Conservation (phyloP, 2,888 invertebrate species). For the Sphaerophoria rueppellii region DNA sequence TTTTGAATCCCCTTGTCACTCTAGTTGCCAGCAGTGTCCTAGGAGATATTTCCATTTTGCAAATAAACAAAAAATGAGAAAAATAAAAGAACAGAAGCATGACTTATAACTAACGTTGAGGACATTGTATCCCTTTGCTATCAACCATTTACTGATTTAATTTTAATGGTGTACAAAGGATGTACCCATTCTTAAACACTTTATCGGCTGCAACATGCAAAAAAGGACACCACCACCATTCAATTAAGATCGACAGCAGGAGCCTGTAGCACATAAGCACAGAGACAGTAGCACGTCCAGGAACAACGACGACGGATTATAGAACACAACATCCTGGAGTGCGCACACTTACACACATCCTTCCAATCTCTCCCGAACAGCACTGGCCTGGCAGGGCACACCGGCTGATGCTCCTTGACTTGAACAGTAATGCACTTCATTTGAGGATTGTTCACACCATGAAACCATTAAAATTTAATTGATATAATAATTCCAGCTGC, state of each 20-base stretch:
- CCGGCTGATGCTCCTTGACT: conserved; percentile 34
- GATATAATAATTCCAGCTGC: conserved; percentile 71
- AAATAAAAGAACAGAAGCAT: conserved; percentile 13
- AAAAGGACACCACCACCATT: conserved; percentile 52
- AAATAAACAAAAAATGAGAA: background rate
- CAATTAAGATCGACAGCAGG: conserved; percentile 58
- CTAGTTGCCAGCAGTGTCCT: conserved; percentile 16
- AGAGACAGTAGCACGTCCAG: background rate
- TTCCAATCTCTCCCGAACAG: conserved; percentile 59
- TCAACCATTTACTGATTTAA: conserved; percentile 68
- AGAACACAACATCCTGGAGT: conserved; percentile 68
- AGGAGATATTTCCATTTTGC: background rate
- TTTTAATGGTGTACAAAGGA: conserved; percentile 56
- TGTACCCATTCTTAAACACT: conserved; percentile 3
- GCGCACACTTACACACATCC: conserved; percentile 65
- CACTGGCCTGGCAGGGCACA: conserved; percentile 3
- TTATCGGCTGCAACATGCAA: conserved; percentile 30
- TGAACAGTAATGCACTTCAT: conserved; percentile 71
- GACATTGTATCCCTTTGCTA: conserved; percentile 54
- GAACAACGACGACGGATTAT: conserved; percentile 40
- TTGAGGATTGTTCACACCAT: conserved; percentile 73
- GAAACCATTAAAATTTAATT: conserved; percentile 73
- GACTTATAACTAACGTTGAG: conserved; percentile 25
- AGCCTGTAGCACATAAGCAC: conserved; percentile 4
- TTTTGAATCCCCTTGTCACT: conserved; percentile 13